Percentiles rank a stretch among this genome's conserved stretches.
Evolutionary conservation across 2,888 invertebrate species (phyloP).

Genomic region (Blastobasis adustella): DNA sequence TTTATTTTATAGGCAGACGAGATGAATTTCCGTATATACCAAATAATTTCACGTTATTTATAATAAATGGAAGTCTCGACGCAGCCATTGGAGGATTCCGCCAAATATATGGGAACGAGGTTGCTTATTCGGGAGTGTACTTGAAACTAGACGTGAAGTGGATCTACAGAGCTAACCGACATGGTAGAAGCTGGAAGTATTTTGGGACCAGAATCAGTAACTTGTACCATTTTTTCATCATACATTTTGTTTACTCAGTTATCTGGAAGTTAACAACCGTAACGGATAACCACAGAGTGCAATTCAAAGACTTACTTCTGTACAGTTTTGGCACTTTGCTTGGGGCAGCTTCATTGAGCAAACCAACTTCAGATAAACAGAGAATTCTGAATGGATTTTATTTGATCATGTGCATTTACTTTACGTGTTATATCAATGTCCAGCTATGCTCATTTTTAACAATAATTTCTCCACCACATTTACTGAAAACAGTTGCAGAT

Average conservation of each 20-base stretch:
- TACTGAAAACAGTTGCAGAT: slow-evolving; percentile 35
- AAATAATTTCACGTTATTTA: slow-evolving; percentile 27
- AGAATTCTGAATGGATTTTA: slow-evolving; percentile 43
- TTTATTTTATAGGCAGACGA: slow-evolving; percentile 30
- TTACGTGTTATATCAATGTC: slow-evolving; percentile 42
- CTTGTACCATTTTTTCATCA: slow-evolving; percentile 43
- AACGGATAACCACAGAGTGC: slow-evolving; percentile 29
- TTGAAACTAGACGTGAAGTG: slow-evolving; percentile 38
- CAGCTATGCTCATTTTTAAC: slow-evolving; percentile 52
- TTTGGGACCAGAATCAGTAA: slow-evolving; percentile 34
- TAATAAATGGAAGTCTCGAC: slow-evolving; percentile 47
- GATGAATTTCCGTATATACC: slow-evolving; percentile 26
- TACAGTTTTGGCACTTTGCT: slow-evolving; percentile 46
- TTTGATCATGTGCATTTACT: slow-evolving; percentile 40
- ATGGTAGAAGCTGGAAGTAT: slow-evolving; percentile 38
- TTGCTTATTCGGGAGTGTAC: slow-evolving; percentile 52
- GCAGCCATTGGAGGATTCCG: slow-evolving; percentile 49
- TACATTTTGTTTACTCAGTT: slow-evolving; percentile 36
- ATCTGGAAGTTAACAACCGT: slow-evolving; percentile 33
- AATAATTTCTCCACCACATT: slow-evolving; percentile 37
- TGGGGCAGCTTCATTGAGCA: slow-evolving; percentile 34
- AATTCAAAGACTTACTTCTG: slow-evolving; percentile 30
- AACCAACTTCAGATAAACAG: slow-evolving; percentile 40
- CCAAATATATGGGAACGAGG: slow-evolving; percentile 39
- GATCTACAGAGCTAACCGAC: slow-evolving; percentile 42